These are phyloP conservation scores for Cydia strobilella DNA, from an alignment of 1,140 invertebrate species.

Conservation along the genomic window DNA sequence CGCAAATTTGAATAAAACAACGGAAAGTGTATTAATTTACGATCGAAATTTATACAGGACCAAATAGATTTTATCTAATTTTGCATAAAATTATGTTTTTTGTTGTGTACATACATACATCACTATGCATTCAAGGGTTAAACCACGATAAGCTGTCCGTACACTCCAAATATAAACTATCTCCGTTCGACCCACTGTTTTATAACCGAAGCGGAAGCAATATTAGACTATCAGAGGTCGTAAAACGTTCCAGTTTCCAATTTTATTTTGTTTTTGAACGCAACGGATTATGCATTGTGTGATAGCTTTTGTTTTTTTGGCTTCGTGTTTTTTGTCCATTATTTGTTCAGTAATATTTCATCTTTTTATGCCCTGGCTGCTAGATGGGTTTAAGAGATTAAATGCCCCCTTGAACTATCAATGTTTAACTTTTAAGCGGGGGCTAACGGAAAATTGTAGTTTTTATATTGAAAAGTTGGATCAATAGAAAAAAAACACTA, in stretches of 20 bases:
- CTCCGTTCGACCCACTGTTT: background rate
- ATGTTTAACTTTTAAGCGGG: too few species aligned
- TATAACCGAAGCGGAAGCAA: background rate
- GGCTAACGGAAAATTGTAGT: too few species aligned
- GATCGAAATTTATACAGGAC: too few species aligned
- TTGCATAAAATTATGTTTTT: too few species aligned
- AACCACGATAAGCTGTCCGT: background rate
- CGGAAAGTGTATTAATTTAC: too few species aligned
- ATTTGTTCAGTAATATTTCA: background rate
- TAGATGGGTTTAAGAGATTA: background rate
- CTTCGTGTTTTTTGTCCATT: background rate
- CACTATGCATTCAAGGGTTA: too few species aligned
- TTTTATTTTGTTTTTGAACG: background rate
- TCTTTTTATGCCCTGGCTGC: background rate
- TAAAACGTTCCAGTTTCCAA: conserved; percentile 1
- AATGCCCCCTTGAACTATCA: too few species aligned
- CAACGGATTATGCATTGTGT: background rate
- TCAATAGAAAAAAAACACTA: too few species aligned
- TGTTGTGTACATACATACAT: too few species aligned
- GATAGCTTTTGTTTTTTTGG: conserved; percentile 1
- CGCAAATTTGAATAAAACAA: too few species aligned
- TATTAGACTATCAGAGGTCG: background rate
- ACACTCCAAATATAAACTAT: background rate
- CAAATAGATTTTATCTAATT: too few species aligned
- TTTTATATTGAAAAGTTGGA: too few species aligned